A percentile compares a stretch with the other conserved stretches of the same genome.
Evolutionary conservation across 2,888 invertebrate species (phyloP).

Genomic region (Oligia fasciuncula): DNA sequence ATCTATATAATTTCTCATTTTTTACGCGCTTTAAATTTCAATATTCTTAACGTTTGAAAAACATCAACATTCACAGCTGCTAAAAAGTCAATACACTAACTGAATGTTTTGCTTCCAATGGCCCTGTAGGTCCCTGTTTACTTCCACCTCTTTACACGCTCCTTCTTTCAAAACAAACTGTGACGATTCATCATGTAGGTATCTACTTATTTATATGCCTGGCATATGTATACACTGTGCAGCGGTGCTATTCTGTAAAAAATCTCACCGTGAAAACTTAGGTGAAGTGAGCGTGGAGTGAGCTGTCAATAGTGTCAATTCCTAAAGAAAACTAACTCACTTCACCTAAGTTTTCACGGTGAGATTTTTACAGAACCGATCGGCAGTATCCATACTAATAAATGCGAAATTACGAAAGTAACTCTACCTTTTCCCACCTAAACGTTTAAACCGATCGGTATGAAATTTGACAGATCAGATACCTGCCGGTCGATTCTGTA

Average conservation of each 20-base stretch:
- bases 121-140: slow-evolving; percentile 12
- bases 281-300: too few species aligned
- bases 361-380: too few species aligned
- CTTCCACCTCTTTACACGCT: too few species aligned
- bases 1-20: not conserved
- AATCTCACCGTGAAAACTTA: too few species aligned
- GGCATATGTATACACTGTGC: not conserved
- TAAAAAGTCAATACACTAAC: slow-evolving; percentile 24
- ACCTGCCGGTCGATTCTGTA: too few species aligned
- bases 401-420: not conserved
- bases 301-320: too few species aligned
- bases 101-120: slow-evolving; percentile 15
- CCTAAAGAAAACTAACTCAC: too few species aligned
- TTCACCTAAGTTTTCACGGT: too few species aligned
- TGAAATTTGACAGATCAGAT: not conserved
- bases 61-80: slow-evolving; percentile 5
- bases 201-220: not conserved
- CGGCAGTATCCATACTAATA: not conserved
- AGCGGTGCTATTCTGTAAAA: too few species aligned
- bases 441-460: not conserved
- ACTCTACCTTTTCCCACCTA: not conserved
- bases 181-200: too few species aligned
- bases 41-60: not conserved
- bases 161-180: slow-evolving; percentile 29
- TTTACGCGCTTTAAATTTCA: too few species aligned